Percentiles rank a stretch among this genome's conserved stretches.
These are phyloP conservation scores for Plusia festucae DNA, from an alignment of 2,888 invertebrate species.

Conservation along the genomic window DNA sequence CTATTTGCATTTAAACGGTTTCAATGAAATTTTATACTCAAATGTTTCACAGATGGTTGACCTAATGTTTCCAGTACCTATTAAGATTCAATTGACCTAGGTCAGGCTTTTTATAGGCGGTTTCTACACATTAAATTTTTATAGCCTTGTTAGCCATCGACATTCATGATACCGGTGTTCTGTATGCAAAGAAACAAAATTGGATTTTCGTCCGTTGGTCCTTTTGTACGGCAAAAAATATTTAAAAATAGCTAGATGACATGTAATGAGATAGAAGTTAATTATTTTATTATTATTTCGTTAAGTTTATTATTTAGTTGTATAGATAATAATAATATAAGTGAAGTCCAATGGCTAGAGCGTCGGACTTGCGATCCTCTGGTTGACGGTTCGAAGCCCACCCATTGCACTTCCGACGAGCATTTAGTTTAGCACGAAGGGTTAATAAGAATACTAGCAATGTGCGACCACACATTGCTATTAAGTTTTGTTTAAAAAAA, in stretches of 20 bases:
- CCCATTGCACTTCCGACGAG: no score
- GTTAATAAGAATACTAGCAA: no score
- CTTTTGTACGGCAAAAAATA: no score
- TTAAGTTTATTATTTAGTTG: no score
- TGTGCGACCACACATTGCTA: conserved; percentile 5
- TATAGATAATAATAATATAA: no score
- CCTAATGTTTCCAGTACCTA: conserved; percentile 7
- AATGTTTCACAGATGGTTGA: conserved; percentile 1
- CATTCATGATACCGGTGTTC: conserved; percentile 11
- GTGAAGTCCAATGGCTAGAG: no score
- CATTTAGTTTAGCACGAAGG: no score
- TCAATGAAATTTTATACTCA: conserved; percentile 22
- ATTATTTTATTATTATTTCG: no score
- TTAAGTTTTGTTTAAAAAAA: conserved; percentile 16
- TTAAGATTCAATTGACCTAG: conserved; percentile 8
- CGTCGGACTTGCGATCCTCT: no score
- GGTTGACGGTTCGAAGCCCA: no score
- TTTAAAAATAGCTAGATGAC: no score
- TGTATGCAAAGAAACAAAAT: background rate
- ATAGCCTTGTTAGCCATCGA: background rate
- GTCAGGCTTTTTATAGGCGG: conserved; percentile 10
- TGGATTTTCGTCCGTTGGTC: conserved; percentile 10
- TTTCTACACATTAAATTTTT: conserved; percentile 23
- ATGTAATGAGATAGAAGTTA: no score
- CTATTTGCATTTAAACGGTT: conserved; percentile 32